These are phyloP conservation scores for Drepana falcataria DNA, from an alignment of 2,888 invertebrate genomes.

Conservation along the genomic window DNA sequence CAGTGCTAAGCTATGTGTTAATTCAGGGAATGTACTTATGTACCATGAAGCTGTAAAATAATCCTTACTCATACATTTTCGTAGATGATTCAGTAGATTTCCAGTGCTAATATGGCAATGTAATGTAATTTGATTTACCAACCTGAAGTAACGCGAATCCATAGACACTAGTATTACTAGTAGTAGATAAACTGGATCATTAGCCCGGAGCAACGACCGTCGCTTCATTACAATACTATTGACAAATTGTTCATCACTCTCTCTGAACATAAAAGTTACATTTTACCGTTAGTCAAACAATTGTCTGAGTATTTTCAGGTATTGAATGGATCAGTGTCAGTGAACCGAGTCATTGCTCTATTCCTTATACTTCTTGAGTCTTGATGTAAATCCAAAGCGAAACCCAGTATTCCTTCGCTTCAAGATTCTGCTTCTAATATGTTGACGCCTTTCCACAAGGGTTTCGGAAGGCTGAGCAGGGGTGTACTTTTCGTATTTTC, in stretches of 20 bases:
- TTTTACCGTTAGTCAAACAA: slow-evolving; percentile 1
- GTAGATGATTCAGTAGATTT: slow-evolving; percentile 5
- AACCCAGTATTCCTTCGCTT: too few species aligned
- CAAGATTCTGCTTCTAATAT: too few species aligned
- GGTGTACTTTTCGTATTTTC: too few species aligned
- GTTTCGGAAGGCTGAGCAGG: too few species aligned
- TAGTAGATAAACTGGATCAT: slow-evolving; percentile 28
- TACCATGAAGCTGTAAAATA: too few species aligned
- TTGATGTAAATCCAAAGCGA: too few species aligned
- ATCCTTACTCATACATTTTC: too few species aligned
- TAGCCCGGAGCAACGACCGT: slow-evolving; percentile 38
- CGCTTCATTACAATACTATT: slow-evolving; percentile 36
- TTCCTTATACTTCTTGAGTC: not conserved
- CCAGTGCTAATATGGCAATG: slow-evolving; percentile 5
- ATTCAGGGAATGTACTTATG: too few species aligned
- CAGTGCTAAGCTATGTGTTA: too few species aligned
- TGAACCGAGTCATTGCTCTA: not conserved
- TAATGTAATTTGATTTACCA: slow-evolving; percentile 44
- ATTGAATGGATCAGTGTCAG: not conserved
- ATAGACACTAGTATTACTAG: not conserved
- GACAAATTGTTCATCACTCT: slow-evolving; percentile 26
- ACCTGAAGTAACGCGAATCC: slow-evolving; percentile 31
- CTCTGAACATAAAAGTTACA: slow-evolving; percentile 6
- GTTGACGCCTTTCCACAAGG: too few species aligned
- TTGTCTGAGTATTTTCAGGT: not conserved